phyloP scores from a whole-genome alignment of 2,113 vertebrate genomes.

The Mastomys natalensis region DNA sequence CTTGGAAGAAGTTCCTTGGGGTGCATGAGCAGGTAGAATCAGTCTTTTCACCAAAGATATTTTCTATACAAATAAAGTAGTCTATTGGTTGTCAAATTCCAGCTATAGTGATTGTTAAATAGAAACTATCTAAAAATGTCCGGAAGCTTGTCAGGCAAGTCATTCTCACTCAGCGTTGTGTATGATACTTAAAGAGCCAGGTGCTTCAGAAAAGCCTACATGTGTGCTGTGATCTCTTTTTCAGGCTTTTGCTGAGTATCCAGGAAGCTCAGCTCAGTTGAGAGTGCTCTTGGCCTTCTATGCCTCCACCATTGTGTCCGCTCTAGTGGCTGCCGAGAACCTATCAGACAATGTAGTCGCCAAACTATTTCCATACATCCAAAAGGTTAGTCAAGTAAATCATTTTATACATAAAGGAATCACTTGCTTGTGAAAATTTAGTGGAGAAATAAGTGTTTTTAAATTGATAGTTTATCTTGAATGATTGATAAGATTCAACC shows the following conservation, averaged over 20 bases:
- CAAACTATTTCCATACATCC: constrained; percentile 95
- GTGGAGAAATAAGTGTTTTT: not conserved
- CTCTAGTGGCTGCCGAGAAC: constrained; percentile 89
- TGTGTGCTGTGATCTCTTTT: not conserved
- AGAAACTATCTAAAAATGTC: not conserved
- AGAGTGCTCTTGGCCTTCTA: constrained; percentile 96
- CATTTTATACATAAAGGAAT: not conserved
- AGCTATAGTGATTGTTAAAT: not conserved
- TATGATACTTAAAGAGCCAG: not conserved
- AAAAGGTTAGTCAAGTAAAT: constrained; percentile 89
- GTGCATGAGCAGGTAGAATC: not conserved
- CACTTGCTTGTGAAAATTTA: constrained; percentile 41
- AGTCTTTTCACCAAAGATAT: not conserved
- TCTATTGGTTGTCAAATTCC: not conserved
- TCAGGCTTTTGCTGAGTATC: constrained; percentile 90
- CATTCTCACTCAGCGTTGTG: not conserved
- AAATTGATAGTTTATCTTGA: constrained; percentile 31
- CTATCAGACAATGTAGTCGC: constrained; percentile 91
- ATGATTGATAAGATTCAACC: constrained; percentile 4
- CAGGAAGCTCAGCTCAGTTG: constrained; percentile 88
- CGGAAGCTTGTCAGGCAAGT: not conserved
- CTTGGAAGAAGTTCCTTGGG: not conserved
- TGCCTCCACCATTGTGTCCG: constrained; percentile 92
- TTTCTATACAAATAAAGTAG: constrained; percentile 20
- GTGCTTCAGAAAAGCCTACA: not conserved